phyloP scores from a whole-genome alignment of 2,113 vertebrate species.

The Plotosus lineatus region DNA sequence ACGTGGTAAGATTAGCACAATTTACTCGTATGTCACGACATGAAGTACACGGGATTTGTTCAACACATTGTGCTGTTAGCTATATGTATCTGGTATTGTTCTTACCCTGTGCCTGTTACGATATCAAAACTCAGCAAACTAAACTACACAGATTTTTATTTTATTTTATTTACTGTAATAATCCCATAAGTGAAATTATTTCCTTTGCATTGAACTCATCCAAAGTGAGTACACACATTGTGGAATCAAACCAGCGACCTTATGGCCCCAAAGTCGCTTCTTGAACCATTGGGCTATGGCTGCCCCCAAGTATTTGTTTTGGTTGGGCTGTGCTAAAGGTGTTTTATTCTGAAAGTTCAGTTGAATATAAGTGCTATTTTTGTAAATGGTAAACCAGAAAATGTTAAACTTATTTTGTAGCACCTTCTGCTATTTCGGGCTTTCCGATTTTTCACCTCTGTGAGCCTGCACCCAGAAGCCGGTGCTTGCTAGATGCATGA shows the following conservation, averaged over 20 bases:
- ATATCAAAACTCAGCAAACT: background rate
- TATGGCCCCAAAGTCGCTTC: no score
- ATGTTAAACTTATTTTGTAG: constrained; percentile 50
- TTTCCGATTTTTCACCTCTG: constrained; percentile 43
- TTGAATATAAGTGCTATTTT: constrained; percentile 59
- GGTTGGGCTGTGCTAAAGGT: background rate
- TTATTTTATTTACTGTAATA: no score
- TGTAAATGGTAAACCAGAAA: constrained; percentile 56
- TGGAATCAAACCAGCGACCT: no score
- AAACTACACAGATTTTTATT: no score
- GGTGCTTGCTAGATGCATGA: constrained; percentile 53
- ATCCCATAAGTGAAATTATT: no score
- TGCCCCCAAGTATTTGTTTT: constrained; percentile 41
- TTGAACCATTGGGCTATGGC: no score
- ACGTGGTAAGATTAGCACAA: constrained; percentile 4
- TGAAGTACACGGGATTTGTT: constrained; percentile 6
- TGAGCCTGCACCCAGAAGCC: constrained; percentile 54
- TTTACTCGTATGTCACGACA: background rate
- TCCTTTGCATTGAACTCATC: no score
- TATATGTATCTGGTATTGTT: constrained; percentile 11
- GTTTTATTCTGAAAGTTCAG: constrained; percentile 1
- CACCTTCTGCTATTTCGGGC: constrained; percentile 62
- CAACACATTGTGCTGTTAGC: constrained; percentile 5
- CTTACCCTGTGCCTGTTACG: constrained; percentile 35
- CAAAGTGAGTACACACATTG: no score